Conservation (phyloP, 2,888 invertebrate genomes). For the Drosophila recens region DNA sequence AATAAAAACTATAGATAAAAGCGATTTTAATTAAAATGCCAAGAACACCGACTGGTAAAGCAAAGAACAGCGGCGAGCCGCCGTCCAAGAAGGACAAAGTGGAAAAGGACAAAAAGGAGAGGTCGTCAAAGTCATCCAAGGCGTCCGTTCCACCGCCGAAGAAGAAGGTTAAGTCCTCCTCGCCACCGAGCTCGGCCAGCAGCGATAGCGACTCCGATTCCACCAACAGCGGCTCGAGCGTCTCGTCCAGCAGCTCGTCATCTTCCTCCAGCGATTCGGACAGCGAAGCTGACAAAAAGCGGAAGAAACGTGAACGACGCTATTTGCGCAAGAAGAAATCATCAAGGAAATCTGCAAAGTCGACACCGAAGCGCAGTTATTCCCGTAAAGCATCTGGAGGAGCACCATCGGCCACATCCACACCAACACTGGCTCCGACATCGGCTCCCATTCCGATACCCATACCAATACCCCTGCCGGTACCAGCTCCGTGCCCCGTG, state of each 20-base stretch:
- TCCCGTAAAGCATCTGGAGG: background rate
- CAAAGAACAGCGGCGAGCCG: conserved; percentile 9
- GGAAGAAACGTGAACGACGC: conserved; percentile 3
- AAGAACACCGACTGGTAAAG: background rate
- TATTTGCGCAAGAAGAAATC: background rate
- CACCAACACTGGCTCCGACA: background rate
- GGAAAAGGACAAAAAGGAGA: conserved; percentile 12
- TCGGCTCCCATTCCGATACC: background rate
- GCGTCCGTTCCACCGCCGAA: background rate
- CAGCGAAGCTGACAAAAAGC: background rate
- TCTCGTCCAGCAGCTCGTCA: conserved; percentile 22
- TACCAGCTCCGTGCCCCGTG: conserved; percentile 1
- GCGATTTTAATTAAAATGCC: conserved; percentile 25
- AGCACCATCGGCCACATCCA: background rate
- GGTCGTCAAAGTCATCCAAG: background rate
- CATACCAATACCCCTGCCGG: background rate
- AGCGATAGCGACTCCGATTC: conserved; percentile 4
- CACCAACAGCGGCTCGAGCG: conserved; percentile 4
- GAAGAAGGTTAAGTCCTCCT: conserved; percentile 6
- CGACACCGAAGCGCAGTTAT: background rate
- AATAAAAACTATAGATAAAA: background rate
- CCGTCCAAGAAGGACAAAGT: conserved; percentile 12
- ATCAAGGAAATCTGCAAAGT: background rate
- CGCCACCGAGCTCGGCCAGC: background rate
- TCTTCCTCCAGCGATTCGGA: conserved; percentile 25